phyloP scores from a whole-genome alignment of 2,888 invertebrate species.

The Oscheius sp. region DNA sequence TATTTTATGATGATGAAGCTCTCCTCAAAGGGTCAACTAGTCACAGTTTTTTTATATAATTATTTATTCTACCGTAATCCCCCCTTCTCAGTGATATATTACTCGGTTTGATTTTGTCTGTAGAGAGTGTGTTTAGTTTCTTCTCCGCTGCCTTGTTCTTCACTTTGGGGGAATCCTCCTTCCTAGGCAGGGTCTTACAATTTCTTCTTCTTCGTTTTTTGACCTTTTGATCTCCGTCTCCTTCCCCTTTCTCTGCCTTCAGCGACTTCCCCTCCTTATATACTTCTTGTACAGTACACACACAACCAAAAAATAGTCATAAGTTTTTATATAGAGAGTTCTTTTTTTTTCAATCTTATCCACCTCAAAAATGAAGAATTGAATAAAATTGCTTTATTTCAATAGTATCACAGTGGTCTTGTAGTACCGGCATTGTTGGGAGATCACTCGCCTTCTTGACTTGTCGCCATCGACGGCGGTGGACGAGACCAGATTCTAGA shows the following conservation, averaged over 20 bases:
- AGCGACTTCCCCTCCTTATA: not conserved
- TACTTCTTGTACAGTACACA: conserved; percentile 11
- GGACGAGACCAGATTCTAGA: too few relatives aligned
- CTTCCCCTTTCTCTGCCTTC: not conserved
- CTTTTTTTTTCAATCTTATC: not conserved
- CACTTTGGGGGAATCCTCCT: conserved; percentile 32
- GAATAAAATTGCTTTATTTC: too few relatives aligned
- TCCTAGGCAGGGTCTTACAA: conserved; percentile 25
- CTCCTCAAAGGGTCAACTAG: conserved; percentile 31
- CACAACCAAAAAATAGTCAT: conserved; percentile 15
- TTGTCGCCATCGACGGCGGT: too few relatives aligned
- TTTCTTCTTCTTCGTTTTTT: not conserved
- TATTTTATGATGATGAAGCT: conserved; percentile 2
- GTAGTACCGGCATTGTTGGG: too few relatives aligned
- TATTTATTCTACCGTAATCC: conserved; percentile 2
- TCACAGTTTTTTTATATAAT: conserved; percentile 29
- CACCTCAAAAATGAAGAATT: too few relatives aligned
- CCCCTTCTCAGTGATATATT: not conserved
- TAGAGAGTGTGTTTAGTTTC: not conserved
- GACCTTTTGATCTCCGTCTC: conserved; percentile 31
- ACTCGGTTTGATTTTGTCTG: not conserved
- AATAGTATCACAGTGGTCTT: too few relatives aligned
- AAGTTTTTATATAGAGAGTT: conserved; percentile 25
- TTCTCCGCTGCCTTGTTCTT: conserved; percentile 34
- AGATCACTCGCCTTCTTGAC: too few relatives aligned